Evolutionary conservation across 2,113 vertebrate genomes (phyloP), one percentile per base, ranked within the genome.

Genomic region (Pionites leucogaster): DNA sequence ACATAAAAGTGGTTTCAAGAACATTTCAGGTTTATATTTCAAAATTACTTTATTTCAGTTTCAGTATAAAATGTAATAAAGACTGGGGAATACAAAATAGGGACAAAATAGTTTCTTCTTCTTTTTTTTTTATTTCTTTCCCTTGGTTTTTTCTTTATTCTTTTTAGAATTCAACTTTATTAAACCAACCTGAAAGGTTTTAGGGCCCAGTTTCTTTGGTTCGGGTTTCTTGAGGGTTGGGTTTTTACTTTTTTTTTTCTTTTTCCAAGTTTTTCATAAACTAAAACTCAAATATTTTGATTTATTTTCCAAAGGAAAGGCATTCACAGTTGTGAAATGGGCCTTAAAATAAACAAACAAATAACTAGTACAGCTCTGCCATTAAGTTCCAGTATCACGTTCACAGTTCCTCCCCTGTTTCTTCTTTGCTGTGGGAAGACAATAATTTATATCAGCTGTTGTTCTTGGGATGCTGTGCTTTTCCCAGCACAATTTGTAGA

Each of bases 261-360:
- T 78, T 0, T 22, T 4, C 52, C 33, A 84, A 92, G 55, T 89
- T 93, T 95, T 89, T 95, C 91, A 92, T 93, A 95, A 95, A 93
- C 42, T 93, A 72, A 88, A 96, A 90, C 57, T 72, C 80, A 95
- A 93, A 95, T 95, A 89, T 92, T 95, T 95, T 93, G 1, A 84
- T 88, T 92, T 94, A 65, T 96, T 97, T 97, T 96, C 77, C 94
- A 82, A 63, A 84, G 83, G 89, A 92, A 92, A 78, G 44, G 39
- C 81, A 79, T 92, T 95, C 70, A 78, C 44, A 95, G 39, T 95
- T 97, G 93, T 95, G 94, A 93, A 96, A 96, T 68, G 81, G 81
- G 24, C 89, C 89, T 91, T 95, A 91, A 95, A 95, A 90, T 95
- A 95, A 95, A 95, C 82, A 92, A 96, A 92, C 80, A 95, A 96